A percentile compares a stretch with the other conserved stretches of the same genome.
Conservation (phyloP, 2,797 vertebrate species). For the Labroides dimidiatus region DNA sequence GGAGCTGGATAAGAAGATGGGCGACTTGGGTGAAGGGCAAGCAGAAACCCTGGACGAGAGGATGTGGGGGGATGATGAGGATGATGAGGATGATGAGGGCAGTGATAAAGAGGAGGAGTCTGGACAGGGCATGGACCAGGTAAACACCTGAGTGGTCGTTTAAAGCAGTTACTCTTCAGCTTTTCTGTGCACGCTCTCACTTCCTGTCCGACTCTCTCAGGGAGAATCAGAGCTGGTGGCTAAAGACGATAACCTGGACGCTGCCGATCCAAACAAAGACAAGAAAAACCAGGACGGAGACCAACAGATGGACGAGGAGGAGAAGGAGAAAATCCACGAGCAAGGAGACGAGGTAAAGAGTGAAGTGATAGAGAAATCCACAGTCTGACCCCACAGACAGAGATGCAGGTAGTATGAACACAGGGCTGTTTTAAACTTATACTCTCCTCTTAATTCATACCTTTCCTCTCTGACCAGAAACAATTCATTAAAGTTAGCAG, state of each 20-base stretch:
- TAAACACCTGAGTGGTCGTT: conserved; percentile 51
- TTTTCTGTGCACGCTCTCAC: neutral
- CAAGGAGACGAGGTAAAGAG: conserved; percentile 91
- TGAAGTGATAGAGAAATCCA: too few species aligned
- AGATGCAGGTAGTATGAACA: too few species aligned
- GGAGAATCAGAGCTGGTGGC: conserved; percentile 93
- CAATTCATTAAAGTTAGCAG: too few species aligned
- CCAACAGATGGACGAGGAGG: conserved; percentile 75
- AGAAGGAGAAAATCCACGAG: conserved; percentile 91
- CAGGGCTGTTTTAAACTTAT: too few species aligned
- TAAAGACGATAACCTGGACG: conserved; percentile 91
- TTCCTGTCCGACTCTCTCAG: conserved; percentile 68
- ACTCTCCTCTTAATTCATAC: too few species aligned
- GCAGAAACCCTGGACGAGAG: conserved; percentile 95
- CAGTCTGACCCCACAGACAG: too few species aligned
- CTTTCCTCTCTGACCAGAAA: too few species aligned
- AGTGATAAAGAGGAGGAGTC: conserved; percentile 90
- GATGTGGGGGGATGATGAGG: conserved; percentile 93
- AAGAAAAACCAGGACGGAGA: conserved; percentile 85
- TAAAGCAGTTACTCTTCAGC: neutral
- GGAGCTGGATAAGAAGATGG: conserved; percentile 98
- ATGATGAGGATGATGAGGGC: conserved; percentile 83
- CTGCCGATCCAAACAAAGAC: conserved; percentile 86
- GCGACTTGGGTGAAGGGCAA: conserved; percentile 91
- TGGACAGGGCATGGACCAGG: conserved; percentile 96